phyloP scores from a whole-genome alignment of 2,888 invertebrate species.

The Tuta absoluta region DNA sequence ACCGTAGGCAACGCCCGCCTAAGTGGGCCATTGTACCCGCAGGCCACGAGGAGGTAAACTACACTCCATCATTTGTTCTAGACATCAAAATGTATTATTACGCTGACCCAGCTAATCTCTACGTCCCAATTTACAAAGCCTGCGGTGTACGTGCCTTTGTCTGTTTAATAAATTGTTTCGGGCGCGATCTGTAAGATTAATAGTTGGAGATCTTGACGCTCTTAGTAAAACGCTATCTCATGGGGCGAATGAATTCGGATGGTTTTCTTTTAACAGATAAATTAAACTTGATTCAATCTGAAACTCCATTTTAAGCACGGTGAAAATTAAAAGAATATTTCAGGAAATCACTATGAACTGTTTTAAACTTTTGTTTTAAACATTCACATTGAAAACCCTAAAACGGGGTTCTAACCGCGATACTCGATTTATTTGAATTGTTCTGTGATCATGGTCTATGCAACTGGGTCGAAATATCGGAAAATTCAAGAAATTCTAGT shows the following conservation, averaged over 20 bases:
- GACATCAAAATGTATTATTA: conserved; percentile 51
- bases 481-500: too few relatives aligned
- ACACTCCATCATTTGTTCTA: conserved; percentile 54
- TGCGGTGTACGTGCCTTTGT: conserved; percentile 57
- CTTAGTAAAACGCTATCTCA: conserved; percentile 61
- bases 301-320: neutral
- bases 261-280: conserved; percentile 35
- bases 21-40: conserved; percentile 40
- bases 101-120: conserved; percentile 61
- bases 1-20: conserved; percentile 8
- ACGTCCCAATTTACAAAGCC: conserved; percentile 61
- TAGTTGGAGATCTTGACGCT: conserved; percentile 65
- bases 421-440: too few relatives aligned
- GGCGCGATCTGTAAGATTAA: conserved; percentile 73
- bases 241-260: conserved; percentile 49
- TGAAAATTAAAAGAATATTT: too few relatives aligned
- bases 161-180: conserved; percentile 70
- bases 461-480: too few relatives aligned
- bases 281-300: conserved; percentile 20
- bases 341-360: too few relatives aligned
- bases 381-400: too few relatives aligned
- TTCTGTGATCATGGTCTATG: too few relatives aligned
- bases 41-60: conserved; percentile 36
- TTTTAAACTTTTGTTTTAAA: too few relatives aligned
- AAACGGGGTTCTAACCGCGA: too few relatives aligned